Evolutionary conservation across 2,797 vertebrate genomes (phyloP).

Genomic region (Orientallactaga sibirica): DNA sequence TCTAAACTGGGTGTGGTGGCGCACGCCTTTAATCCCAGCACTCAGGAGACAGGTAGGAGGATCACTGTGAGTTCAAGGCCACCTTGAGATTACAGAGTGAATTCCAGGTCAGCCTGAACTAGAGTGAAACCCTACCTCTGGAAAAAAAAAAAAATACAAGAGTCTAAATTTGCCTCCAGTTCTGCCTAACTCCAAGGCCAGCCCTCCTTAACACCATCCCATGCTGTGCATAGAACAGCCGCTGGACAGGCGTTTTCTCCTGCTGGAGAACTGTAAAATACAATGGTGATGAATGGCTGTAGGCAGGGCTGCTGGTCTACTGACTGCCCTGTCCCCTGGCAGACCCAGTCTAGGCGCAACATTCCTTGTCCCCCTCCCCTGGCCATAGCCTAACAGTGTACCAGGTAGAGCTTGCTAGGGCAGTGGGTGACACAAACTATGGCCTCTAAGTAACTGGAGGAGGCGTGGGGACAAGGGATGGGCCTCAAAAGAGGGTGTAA

Average conservation of each 20-base stretch:
- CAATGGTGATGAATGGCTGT: fast-evolving
- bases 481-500: neutral
- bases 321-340: neutral
- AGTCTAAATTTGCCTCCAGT: neutral
- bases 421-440: neutral
- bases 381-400: too few species aligned
- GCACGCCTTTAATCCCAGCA: too few species aligned
- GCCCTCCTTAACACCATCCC: neutral
- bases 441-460: neutral
- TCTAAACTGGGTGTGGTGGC: neutral
- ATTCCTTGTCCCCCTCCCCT: neutral
- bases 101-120: too few species aligned
- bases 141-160: neutral
- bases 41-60: too few species aligned
- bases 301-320: neutral
- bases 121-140: too few species aligned
- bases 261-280: neutral
- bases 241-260: neutral
- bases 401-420: neutral
- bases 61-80: too few species aligned
- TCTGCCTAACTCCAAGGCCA: constrained; percentile 16
- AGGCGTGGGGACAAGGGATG: neutral
- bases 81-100: too few species aligned
- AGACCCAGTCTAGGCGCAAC: neutral
- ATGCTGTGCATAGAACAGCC: fast-evolving